Conservation (phyloP, 2,797 vertebrate species). For the Etheostoma perlongum region DNA sequence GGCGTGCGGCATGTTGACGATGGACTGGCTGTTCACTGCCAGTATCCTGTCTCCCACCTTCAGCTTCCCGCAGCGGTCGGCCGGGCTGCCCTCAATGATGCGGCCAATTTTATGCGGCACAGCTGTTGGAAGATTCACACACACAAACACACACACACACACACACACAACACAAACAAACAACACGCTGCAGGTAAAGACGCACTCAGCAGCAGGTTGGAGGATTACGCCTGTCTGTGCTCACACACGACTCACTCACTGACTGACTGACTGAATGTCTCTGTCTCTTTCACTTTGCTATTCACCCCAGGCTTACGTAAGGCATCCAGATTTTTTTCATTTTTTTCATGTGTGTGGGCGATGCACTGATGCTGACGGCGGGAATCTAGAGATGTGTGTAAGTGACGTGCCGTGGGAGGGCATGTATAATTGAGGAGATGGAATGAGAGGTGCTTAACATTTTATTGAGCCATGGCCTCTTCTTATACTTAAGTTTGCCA, state of each 20-base stretch:
- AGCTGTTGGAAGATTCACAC: constrained; percentile 77
- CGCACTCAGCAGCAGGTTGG: constrained; percentile 36
- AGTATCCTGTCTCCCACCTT: constrained; percentile 99
- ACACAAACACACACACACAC: too few species aligned
- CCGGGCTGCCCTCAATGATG: constrained; percentile 98
- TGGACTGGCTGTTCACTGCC: constrained; percentile 97
- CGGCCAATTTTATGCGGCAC: constrained; percentile 99
- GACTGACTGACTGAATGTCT: constrained; percentile 56
- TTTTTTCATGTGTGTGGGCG: constrained; percentile 65
- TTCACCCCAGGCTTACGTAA: constrained; percentile 74
- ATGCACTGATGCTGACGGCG: constrained; percentile 60
- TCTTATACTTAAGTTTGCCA: constrained; percentile 30
- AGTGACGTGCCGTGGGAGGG: constrained; percentile 72
- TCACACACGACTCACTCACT: constrained; percentile 47
- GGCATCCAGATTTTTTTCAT: constrained; percentile 58
- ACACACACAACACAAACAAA: constrained; percentile 1
- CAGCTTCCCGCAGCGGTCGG: constrained; percentile 95
- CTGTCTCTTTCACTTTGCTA: constrained; percentile 64
- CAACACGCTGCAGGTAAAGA: constrained; percentile 48
- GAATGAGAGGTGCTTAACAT: constrained; percentile 64
- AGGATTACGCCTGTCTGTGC: constrained; percentile 45
- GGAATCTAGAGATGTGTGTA: constrained; percentile 64
- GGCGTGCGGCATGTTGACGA: constrained; percentile 97
- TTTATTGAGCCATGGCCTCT: constrained; percentile 51
- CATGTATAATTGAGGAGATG: constrained; percentile 72